Conservation (phyloP, 2,888 invertebrate genomes). For the Lepidonotus clava region DNA sequence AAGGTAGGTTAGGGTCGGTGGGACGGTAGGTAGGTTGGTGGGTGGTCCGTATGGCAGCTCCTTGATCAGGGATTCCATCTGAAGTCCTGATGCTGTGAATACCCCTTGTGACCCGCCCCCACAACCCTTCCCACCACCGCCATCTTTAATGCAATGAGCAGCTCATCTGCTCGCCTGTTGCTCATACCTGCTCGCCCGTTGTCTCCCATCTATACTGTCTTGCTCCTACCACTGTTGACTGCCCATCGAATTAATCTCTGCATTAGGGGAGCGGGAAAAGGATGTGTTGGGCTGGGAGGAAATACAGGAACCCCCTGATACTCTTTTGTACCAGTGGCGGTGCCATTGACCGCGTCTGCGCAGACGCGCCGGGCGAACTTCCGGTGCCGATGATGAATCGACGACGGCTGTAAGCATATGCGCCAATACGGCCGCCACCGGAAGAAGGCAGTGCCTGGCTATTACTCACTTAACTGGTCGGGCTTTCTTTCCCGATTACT, state of each 20-base stretch:
- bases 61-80: background rate
- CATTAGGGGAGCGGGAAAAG: too few relatives aligned
- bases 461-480: background rate
- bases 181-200: too few relatives aligned
- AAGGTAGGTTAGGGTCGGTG: background rate
- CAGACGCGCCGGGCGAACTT: background rate
- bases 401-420: conserved; percentile 22
- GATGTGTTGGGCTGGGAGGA: too few relatives aligned
- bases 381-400: conserved; percentile 32
- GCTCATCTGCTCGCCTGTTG: background rate
- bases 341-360: background rate
- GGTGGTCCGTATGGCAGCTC: background rate
- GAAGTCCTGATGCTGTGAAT: background rate
- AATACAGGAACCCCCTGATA: too few relatives aligned
- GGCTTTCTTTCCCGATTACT: background rate
- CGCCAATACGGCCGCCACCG: background rate
- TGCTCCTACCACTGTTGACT: too few relatives aligned
- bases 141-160: background rate
- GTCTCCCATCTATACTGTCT: background rate
- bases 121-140: background rate
- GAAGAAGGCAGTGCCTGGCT: background rate
- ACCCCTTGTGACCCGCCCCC: background rate
- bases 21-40: background rate
- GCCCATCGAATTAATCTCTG: too few relatives aligned
- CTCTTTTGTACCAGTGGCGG: too few relatives aligned